Base-by-base conservation (phyloP, 1,140 invertebrate species). In the Tetraneura akinire region DNA sequence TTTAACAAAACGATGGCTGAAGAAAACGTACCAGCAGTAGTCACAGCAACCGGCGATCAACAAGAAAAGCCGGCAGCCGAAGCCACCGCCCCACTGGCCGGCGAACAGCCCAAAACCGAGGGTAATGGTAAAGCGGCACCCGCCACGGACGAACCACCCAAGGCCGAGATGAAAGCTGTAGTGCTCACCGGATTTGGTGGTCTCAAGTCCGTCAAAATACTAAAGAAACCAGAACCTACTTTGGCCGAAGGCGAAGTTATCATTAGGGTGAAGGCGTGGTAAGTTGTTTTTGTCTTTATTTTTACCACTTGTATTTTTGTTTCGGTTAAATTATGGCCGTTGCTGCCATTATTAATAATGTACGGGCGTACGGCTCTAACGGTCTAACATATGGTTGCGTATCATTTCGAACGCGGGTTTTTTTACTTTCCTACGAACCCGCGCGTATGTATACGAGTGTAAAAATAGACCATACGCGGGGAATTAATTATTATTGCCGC, bases 241-340 rank as follows among this genome's bases (percentile, higher is more conserved):
- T 86, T 90, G 21, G 89, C 85, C 80, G 92, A 94, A 84, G 92
- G 92, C 66, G 93, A 95, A 85, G 91, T 95, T 80, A 88, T 95
- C 26, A 92, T 95, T 83, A 88, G 92, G 82, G 93, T 95, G 55
- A 93, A 92, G 86, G 91, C 93, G 83, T 95, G 93, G 94, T 96
- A 85, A 92, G 91, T 90, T 53, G 16, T 21, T 66, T 57, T 66
- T 74, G 23, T 62, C 16, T 62, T 66, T 55, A 4, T 45, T 37
- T 37, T 37, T 18, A 26, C n/a, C 1, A 13, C 37, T 42, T 21
- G 11, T 2, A 1, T 66, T n/a, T 64, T 10, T 37, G 9, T 32
- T 32, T 14, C 57, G 6, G 6, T 32, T 42, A 16, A 37, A 18
- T 9, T 21, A n/a, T 21, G 9, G 21, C 3, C 21, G n/a, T n/a